Percentiles rank a stretch among this genome's conserved stretches.
These are phyloP conservation scores for Sorex fumeus DNA, from an alignment of 2,113 vertebrate species.

Conservation along the genomic window DNA sequence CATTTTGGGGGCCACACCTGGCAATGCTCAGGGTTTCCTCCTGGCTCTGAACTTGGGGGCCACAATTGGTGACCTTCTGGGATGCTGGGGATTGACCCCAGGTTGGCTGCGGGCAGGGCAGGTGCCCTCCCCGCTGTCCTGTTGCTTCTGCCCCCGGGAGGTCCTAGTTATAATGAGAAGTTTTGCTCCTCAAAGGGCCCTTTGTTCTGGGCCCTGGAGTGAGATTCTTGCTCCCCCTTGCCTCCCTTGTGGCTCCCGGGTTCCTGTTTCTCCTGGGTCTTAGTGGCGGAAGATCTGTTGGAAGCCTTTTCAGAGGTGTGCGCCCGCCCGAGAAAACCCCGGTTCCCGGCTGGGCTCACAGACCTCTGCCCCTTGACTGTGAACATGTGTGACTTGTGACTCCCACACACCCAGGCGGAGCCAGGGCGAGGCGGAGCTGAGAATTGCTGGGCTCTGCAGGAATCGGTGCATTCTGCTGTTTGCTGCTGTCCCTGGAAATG, in stretches of 20 bases:
- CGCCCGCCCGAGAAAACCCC: not conserved
- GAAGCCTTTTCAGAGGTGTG: constrained; percentile 8
- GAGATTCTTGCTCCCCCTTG: not conserved
- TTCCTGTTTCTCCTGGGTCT: constrained; percentile 32
- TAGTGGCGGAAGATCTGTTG: not conserved
- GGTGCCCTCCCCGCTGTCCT: no score
- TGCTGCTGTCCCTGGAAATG: constrained; percentile 50
- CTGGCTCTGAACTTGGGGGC: no score
- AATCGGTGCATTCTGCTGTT: constrained; percentile 59
- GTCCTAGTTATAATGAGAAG: constrained; percentile 68
- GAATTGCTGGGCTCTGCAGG: constrained; percentile 74
- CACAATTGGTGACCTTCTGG: no score
- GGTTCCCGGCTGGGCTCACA: not conserved
- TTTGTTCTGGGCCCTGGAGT: not conserved
- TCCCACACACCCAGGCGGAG: constrained; percentile 65
- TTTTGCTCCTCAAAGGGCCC: constrained; percentile 45
- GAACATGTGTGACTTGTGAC: constrained; percentile 59
- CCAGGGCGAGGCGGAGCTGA: constrained; percentile 47
- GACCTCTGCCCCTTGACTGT: constrained; percentile 44
- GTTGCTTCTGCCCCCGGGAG: no score
- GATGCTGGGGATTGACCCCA: no score
- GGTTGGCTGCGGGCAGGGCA: no score
- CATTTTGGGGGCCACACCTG: no score
- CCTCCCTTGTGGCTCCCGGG: no score
- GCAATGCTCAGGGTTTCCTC: no score